Evolutionary conservation across 2,797 vertebrate species (phyloP).

Genomic region (Phrynocephalus vlangalii): DNA sequence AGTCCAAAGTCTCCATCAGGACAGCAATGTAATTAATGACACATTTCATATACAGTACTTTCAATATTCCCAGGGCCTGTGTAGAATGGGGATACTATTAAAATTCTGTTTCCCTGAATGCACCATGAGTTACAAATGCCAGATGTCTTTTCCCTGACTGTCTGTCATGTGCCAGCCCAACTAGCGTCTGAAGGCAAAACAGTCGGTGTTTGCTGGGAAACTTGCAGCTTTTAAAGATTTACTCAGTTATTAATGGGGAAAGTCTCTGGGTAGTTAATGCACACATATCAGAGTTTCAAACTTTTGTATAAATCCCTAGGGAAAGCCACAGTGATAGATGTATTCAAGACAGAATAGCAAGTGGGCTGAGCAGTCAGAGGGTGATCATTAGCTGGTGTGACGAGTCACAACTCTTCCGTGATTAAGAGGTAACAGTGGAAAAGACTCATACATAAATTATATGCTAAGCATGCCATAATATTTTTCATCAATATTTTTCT

Average conservation of each 20-base stretch:
- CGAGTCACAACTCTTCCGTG: constrained; percentile 64
- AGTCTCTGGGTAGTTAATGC: constrained; percentile 77
- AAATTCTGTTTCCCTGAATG: constrained; percentile 24
- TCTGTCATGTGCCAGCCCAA: constrained; percentile 29
- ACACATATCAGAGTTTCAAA: constrained; percentile 67
- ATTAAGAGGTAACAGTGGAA: constrained; percentile 75
- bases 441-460: constrained; percentile 51
- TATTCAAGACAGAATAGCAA: constrained; percentile 51
- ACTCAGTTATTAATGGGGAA: constrained; percentile 65
- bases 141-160: constrained; percentile 26
- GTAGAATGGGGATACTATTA: constrained; percentile 47
- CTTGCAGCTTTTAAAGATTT: constrained; percentile 46
- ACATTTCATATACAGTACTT: constrained; percentile 47
- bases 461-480: constrained; percentile 33
- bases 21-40: constrained; percentile 50
- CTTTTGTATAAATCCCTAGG: constrained; percentile 65
- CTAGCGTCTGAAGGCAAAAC: constrained; percentile 35
- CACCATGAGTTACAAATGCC: constrained; percentile 40
- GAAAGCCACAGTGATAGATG: constrained; percentile 59
- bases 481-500: background rate
- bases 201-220: constrained; percentile 47
- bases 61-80: constrained; percentile 21
- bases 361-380: constrained; percentile 69
- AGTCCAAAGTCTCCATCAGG: constrained; percentile 48
- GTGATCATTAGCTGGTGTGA: constrained; percentile 80